Evolutionary conservation across 2,113 vertebrate species (phyloP).

Genomic region (Ovibos moschatus): DNA sequence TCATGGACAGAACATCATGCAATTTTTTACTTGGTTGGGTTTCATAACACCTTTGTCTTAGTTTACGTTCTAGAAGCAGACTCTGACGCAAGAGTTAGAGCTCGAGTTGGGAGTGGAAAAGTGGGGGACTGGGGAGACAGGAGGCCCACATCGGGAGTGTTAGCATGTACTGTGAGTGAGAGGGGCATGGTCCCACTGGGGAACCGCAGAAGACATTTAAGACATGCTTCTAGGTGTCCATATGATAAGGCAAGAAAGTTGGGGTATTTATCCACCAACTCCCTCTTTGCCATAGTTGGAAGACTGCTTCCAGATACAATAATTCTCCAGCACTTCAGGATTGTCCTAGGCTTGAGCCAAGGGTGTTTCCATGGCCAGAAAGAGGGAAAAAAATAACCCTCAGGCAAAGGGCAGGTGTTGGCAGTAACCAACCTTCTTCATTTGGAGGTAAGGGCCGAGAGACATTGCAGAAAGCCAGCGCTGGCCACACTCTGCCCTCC

Average conservation of each 20-base stretch:
- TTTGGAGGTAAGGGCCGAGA: neutral
- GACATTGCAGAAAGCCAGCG: neutral
- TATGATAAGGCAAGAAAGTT: neutral
- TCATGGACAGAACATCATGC: neutral
- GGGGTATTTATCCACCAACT: neutral
- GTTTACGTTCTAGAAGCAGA: neutral
- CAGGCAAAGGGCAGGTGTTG: constrained; percentile 23
- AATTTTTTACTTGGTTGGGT: neutral
- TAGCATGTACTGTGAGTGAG: neutral
- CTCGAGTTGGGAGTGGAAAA: neutral
- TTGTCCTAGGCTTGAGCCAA: neutral
- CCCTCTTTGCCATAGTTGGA: neutral
- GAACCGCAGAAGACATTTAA: neutral
- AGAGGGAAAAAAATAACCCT: neutral
- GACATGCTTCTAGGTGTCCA: no score
- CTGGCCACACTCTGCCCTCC: neutral
- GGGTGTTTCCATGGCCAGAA: neutral
- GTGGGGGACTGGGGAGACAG: neutral
- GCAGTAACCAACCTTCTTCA: neutral
- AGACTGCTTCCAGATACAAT: neutral
- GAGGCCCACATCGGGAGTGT: neutral
- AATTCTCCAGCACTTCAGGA: neutral
- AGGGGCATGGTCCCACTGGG: rapidly evolving
- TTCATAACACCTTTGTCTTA: neutral
- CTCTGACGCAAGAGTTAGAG: neutral